Evolutionary conservation across 2,888 invertebrate species (phyloP).

Genomic region (Drosophila pseudotakahashii): DNA sequence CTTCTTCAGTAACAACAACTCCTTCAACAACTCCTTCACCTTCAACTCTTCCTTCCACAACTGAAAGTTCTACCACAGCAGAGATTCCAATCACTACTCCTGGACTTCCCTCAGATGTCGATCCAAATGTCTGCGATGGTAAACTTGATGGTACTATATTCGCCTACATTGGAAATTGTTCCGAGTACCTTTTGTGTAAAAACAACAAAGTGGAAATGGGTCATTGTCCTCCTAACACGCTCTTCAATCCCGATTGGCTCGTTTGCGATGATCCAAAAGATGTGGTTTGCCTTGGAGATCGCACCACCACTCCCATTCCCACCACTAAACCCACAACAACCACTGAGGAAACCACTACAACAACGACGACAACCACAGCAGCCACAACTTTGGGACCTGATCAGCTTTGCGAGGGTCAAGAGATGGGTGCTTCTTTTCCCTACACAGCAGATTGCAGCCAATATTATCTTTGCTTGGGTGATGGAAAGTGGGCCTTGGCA

Average conservation of each 20-base stretch:
- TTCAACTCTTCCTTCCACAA: constrained; percentile 18
- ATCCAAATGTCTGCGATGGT: constrained; percentile 49
- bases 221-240: constrained; percentile 53
- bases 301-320: constrained; percentile 45
- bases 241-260: constrained; percentile 62
- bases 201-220: constrained; percentile 44
- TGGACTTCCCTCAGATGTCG: constrained; percentile 51
- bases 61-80: constrained; percentile 23
- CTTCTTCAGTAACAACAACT: not conserved
- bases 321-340: constrained; percentile 43
- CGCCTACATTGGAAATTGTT: constrained; percentile 69
- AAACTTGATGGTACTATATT: constrained; percentile 45
- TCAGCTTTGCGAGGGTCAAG: constrained; percentile 49
- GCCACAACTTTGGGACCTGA: constrained; percentile 49
- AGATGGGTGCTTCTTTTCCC: constrained; percentile 45
- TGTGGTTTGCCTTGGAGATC: constrained; percentile 60
- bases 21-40: not conserved
- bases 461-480: constrained; percentile 66
- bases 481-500: constrained; percentile 43
- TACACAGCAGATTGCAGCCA: constrained; percentile 59
- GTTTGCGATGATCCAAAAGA: constrained; percentile 67
- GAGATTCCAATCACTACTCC: constrained; percentile 40
- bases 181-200: constrained; percentile 64
- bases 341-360: constrained; percentile 31
- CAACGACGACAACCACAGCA: constrained; percentile 21